These are phyloP conservation scores for Melipona quadrifasciata DNA, from an alignment of 1,140 invertebrate genomes.

Conservation along the genomic window DNA sequence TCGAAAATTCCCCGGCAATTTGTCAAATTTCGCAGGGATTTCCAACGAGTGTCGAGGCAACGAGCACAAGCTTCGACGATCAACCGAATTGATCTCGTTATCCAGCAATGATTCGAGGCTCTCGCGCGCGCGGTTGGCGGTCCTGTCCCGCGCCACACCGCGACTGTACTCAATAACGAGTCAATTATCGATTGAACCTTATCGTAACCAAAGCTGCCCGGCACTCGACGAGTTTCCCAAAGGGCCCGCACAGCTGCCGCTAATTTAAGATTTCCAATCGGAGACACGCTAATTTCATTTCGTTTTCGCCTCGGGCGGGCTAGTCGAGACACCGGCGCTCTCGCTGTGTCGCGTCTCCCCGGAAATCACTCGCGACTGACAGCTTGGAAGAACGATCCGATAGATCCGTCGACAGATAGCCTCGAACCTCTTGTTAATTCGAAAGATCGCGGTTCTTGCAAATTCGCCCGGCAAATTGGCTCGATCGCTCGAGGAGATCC, in stretches of 20 bases:
- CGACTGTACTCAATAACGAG: slow-evolving; percentile 41
- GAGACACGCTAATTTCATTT: not conserved
- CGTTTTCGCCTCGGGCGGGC: not conserved
- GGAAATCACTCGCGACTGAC: not conserved
- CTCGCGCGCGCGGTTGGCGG: slow-evolving; percentile 20
- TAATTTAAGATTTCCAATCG: too few species aligned
- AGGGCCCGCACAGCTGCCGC: not conserved
- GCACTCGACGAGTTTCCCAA: not conserved
- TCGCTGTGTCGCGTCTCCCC: not conserved
- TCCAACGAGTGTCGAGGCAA: too few species aligned
- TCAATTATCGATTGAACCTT: slow-evolving; percentile 49
- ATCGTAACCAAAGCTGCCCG: slow-evolving; percentile 11
- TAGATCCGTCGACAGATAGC: not conserved
- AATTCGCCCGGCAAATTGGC: slow-evolving; percentile 41
- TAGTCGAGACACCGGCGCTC: too few species aligned
- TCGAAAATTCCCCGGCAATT: too few species aligned
- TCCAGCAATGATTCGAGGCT: slow-evolving; percentile 44
- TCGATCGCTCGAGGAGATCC: not conserved
- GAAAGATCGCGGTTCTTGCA: not conserved
- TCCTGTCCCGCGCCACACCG: slow-evolving; percentile 7
- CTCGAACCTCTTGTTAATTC: too few species aligned
- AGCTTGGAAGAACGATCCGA: not conserved
- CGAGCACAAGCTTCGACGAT: slow-evolving; percentile 30
- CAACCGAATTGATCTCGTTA: slow-evolving; percentile 51
- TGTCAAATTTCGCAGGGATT: not conserved